Evolutionary conservation across 2,797 vertebrate genomes (phyloP), one percentile per base, ranked within the genome.

Genomic region (Mallotus villosus): DNA sequence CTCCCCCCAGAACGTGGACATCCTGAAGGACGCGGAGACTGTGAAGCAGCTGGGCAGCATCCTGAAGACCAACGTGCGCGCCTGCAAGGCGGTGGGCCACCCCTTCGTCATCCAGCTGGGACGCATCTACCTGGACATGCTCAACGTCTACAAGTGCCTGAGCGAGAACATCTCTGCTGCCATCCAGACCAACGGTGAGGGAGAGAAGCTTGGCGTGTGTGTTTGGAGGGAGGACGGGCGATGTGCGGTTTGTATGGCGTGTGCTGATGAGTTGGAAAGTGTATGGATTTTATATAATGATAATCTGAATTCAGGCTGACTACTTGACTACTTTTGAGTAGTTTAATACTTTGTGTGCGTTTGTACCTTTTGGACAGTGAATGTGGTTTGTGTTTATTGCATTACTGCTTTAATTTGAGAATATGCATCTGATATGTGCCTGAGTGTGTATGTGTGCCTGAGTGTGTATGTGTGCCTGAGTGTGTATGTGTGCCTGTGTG

Each of bases 71-170:
- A 99, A 99, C 0, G 97, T 99, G 57, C 84, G 97, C 84, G 97
- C 98, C 0, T 99, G 98, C 87, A 99, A 98, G 90, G 97, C 98
- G 4, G 97, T 99, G 73, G 97, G 97, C 65, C 98, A 99, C 83
- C 98, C 98, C 0, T 99, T 99, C 71, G 97, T 99, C 79, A 97
- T 98, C 89, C 98, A 99, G 87, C 94, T 99, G 72, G 97, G 97
- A 74, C 94, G 97, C 83, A 99, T 99, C 90, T 99, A 99, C 91
- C 94, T 99, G 80, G 98, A 99, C 94, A 99, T 99, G 98, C 94
- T 99, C 82, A 99, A 99, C 79, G 98, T 99, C 74, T 99, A 99
- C 90, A 99, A 99, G 95, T 99, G 98, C 95, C 97, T 99, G 87
- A 99, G 98, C 85, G 98, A 99, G 92, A 99, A 99, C 88, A 99